Evolutionary conservation across 2,888 invertebrate genomes (phyloP).

Genomic region (Acanthoscelides obtectus): DNA sequence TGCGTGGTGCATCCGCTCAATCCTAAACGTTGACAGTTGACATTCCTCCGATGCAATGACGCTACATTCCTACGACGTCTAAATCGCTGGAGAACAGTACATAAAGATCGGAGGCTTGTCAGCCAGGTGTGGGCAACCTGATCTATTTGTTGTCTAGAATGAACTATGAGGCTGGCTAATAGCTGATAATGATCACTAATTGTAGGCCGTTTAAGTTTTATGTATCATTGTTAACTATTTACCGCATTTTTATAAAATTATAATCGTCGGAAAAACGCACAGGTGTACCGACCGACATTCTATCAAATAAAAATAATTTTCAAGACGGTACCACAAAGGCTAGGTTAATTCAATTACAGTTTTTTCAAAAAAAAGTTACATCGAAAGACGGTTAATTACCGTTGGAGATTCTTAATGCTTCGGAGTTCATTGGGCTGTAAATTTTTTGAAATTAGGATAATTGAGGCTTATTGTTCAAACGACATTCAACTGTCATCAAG

Average conservation of each 20-base stretch:
- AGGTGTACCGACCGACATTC: slow-evolving; percentile 29
- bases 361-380: slow-evolving; percentile 9
- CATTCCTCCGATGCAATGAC: slow-evolving; percentile 20
- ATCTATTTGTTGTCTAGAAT: slow-evolving; percentile 38
- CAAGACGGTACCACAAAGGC: slow-evolving; percentile 17
- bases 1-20: slow-evolving; percentile 10
- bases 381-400: slow-evolving; percentile 10
- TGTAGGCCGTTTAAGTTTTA: slow-evolving; percentile 37
- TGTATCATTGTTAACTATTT: slow-evolving; percentile 40
- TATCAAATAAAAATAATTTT: slow-evolving; percentile 24
- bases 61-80: slow-evolving; percentile 19
- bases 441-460: background rate
- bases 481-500: background rate
- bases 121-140: slow-evolving; percentile 29
- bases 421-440: background rate
- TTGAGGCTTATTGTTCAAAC: background rate
- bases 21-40: slow-evolving; percentile 17
- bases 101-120: slow-evolving; percentile 24
- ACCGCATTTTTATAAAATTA: slow-evolving; percentile 44
- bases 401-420: slow-evolving; percentile 7
- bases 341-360: slow-evolving; percentile 25
- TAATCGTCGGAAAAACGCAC: slow-evolving; percentile 31
- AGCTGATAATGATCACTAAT: slow-evolving; percentile 41
- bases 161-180: slow-evolving; percentile 34
- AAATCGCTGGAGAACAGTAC: slow-evolving; percentile 22